These are phyloP conservation scores for Phainopepla nitens DNA, from an alignment of 2,113 vertebrate species.

Conservation along the genomic window DNA sequence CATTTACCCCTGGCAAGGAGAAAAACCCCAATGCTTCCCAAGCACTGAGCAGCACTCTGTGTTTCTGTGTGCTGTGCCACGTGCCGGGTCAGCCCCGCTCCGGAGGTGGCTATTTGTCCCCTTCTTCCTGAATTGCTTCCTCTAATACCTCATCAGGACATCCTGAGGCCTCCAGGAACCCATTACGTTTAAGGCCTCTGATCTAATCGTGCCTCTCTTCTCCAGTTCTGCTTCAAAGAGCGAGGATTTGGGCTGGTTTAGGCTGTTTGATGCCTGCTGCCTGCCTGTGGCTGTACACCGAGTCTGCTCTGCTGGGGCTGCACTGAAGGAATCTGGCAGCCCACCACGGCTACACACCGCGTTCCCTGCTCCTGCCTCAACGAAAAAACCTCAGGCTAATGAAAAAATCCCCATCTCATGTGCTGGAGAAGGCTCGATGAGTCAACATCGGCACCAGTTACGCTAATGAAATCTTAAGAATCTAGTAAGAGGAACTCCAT, in stretches of 20 bases:
- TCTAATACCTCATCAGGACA: conserved; percentile 85
- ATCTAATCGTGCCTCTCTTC: conserved; percentile 63
- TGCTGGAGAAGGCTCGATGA: background rate
- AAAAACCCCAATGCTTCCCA: background rate
- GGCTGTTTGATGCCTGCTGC: conserved; percentile 71
- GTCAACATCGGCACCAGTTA: background rate
- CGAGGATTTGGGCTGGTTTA: conserved; percentile 54
- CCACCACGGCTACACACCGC: background rate
- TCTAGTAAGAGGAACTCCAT: background rate
- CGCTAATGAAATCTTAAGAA: background rate
- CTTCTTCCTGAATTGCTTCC: conserved; percentile 84
- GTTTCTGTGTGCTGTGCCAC: background rate
- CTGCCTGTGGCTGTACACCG: conserved; percentile 61
- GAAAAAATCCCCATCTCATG: background rate
- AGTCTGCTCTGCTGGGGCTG: conserved; percentile 60
- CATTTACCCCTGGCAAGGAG: background rate
- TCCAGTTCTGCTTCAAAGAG: conserved; percentile 55
- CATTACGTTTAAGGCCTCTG: conserved; percentile 66
- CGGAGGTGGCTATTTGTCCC: conserved; percentile 76
- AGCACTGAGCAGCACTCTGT: background rate
- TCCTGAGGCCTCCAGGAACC: conserved; percentile 78
- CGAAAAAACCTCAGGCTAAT: background rate
- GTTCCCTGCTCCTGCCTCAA: background rate
- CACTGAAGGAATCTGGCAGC: conserved; percentile 32
- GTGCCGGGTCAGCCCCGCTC: conserved; percentile 55